A percentile compares a stretch with the other conserved stretches of the same genome.
Conservation (phyloP, 2,113 vertebrate genomes). For the Entelurus aequoreus region DNA sequence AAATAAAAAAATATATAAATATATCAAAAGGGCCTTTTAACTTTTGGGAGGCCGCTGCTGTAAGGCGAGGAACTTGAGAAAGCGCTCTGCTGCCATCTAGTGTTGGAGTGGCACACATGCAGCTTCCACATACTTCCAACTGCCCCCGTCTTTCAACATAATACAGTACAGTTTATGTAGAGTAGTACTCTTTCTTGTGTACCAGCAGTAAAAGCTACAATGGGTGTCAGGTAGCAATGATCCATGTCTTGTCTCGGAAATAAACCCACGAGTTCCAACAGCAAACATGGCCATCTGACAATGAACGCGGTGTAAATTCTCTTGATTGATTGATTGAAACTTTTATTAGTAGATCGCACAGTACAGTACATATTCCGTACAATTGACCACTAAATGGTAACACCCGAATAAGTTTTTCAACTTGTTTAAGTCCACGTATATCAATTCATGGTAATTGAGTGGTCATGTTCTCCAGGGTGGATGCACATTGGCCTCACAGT, state of each 20-base stretch:
- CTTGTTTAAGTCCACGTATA: too few relatives aligned
- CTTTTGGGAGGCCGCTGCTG: background rate
- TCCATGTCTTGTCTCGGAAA: background rate
- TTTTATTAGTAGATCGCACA: too few relatives aligned
- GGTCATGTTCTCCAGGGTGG: too few relatives aligned
- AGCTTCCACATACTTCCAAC: background rate
- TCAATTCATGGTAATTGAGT: too few relatives aligned
- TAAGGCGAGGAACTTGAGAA: background rate
- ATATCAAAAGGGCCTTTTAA: too few relatives aligned
- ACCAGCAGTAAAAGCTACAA: constrained; percentile 23
- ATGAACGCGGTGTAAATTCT: background rate
- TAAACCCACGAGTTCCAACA: background rate
- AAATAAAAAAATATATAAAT: too few relatives aligned
- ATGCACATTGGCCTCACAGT: too few relatives aligned
- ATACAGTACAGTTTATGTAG: background rate
- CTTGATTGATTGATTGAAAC: too few relatives aligned
- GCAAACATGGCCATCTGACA: too few relatives aligned
- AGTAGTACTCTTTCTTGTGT: background rate
- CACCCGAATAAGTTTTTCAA: too few relatives aligned
- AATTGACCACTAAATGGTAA: too few relatives aligned
- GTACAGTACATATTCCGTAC: too few relatives aligned
- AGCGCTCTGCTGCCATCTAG: constrained; percentile 61
- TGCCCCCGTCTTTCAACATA: constrained; percentile 18
- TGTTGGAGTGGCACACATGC: constrained; percentile 6
- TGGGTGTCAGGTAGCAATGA: constrained; percentile 6